A percentile compares a stretch with the other conserved stretches of the same genome.
Evolutionary conservation across 2,113 vertebrate species (phyloP).

Genomic region (Pantherophis guttatus): DNA sequence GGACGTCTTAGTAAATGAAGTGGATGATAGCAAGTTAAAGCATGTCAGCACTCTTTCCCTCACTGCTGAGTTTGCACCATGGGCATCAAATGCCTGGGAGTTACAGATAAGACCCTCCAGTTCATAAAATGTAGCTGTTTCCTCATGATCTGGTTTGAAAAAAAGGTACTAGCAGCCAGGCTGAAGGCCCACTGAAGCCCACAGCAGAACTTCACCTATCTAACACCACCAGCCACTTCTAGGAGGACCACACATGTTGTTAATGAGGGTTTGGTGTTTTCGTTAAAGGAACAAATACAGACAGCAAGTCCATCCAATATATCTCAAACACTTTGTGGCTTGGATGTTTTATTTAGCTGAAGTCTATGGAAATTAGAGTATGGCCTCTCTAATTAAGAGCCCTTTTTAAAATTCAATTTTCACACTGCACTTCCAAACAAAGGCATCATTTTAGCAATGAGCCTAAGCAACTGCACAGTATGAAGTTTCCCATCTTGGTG

Average conservation of each 20-base stretch:
- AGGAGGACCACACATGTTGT: neutral
- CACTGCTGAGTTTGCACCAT: neutral
- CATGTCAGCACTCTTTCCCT: neutral
- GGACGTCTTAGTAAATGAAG: neutral
- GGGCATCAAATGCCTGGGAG: neutral
- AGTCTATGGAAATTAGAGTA: neutral
- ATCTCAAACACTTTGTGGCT: neutral
- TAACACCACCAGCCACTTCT: neutral
- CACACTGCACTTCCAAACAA: neutral
- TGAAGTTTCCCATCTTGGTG: slow-evolving; percentile 27
- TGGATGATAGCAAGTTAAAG: neutral
- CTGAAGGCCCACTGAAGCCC: slow-evolving; percentile 49
- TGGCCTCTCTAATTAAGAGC: neutral
- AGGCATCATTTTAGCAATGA: neutral
- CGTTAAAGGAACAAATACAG: neutral
- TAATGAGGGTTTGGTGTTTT: neutral
- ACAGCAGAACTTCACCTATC: slow-evolving; percentile 32
- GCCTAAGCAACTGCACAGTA: slow-evolving; percentile 23
- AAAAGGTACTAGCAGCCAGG: slow-evolving; percentile 24
- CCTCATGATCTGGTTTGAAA: slow-evolving; percentile 27
- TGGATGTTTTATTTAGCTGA: neutral
- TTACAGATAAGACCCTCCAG: neutral
- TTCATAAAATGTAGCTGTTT: neutral
- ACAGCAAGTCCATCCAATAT: neutral
- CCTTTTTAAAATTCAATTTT: neutral